Percentiles rank a stretch among this genome's conserved stretches.
Conservation (phyloP, 37 sponge, comb jelly and placozoan species). For the Eunapius fragilis region DNA sequence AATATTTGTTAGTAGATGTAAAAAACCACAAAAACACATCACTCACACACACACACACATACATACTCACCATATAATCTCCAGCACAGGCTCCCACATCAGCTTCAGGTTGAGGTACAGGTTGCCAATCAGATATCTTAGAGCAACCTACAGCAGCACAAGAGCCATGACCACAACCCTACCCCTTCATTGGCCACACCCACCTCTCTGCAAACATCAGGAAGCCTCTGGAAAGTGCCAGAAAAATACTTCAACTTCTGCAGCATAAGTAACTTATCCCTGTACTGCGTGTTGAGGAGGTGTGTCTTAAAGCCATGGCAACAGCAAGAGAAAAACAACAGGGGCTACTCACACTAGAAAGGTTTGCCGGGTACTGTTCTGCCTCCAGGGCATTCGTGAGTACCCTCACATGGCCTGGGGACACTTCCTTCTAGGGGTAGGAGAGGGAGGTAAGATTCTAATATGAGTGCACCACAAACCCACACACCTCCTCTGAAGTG, state of each 20-base stretch:
- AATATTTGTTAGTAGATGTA: too few species aligned
- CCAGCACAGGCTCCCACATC: slow-evolving; percentile 71
- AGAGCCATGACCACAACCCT: too few species aligned
- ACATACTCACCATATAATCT: slow-evolving; percentile 55
- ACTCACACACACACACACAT: background rate
- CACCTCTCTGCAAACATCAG: slow-evolving; percentile 59
- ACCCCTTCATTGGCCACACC: too few species aligned
- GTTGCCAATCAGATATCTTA: slow-evolving; percentile 74
- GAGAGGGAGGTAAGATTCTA: too few species aligned
- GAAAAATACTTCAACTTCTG: slow-evolving; percentile 54
- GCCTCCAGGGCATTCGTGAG: slow-evolving; percentile 52
- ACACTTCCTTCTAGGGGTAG: background rate
- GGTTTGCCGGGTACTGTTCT: slow-evolving; percentile 31
- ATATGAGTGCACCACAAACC: background rate
- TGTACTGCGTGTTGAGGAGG: slow-evolving; percentile 29
- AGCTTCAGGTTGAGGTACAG: slow-evolving; percentile 89
- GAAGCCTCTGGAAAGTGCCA: slow-evolving; percentile 6
- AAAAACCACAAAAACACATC: background rate
- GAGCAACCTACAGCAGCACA: slow-evolving; percentile 55
- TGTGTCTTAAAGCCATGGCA: background rate
- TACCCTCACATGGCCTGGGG: background rate
- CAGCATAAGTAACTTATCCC: slow-evolving; percentile 52
- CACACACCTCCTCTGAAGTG: background rate
- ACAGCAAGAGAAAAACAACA: background rate
- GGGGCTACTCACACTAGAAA: slow-evolving; percentile 34